Percentiles rank a stretch among this genome's conserved stretches.
phyloP scores from a whole-genome alignment of 2,797 vertebrate species.

The Trachurus trachurus region DNA sequence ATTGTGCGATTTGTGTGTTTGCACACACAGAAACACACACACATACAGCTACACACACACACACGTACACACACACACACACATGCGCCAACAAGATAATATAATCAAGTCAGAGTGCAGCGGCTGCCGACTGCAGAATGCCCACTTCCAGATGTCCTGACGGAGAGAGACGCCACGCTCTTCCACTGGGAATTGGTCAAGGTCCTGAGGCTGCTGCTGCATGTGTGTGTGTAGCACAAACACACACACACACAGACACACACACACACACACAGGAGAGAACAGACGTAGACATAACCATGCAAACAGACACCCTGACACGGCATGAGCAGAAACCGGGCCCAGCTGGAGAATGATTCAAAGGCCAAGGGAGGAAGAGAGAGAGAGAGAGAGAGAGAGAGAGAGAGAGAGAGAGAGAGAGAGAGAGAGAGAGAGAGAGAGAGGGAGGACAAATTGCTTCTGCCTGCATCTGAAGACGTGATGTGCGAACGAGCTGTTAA shows the following conservation, averaged over 20 bases:
- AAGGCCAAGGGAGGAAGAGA: conserved; percentile 68
- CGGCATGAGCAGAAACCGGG: conserved; percentile 82
- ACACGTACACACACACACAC: conserved; percentile 32
- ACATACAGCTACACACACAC: conserved; percentile 35
- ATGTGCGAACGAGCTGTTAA: conserved; percentile 85
- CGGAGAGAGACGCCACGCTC: conserved; percentile 83
- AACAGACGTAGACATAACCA: conserved; percentile 73
- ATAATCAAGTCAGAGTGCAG: conserved; percentile 94
- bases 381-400: too few species aligned
- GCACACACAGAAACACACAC: neutral
- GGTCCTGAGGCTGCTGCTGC: conserved; percentile 80
- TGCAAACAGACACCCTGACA: conserved; percentile 83
- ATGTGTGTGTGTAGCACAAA: conserved; percentile 48
- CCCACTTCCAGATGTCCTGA: conserved; percentile 97
- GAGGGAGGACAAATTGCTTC: conserved; percentile 79
- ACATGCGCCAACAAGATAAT: conserved; percentile 86
- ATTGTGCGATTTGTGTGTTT: conserved; percentile 40
- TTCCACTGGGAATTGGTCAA: conserved; percentile 88
- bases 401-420: neutral
- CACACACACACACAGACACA: conserved; percentile 59
- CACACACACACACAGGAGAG: conserved; percentile 57
- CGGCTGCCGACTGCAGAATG: conserved; percentile 90
- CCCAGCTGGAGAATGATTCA: conserved; percentile 87
- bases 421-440: conserved; percentile 68
- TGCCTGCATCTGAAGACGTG: conserved; percentile 84